Evolutionary conservation across 2,888 invertebrate species (phyloP), one percentile per base, ranked within the genome.

Genomic region (Furcula furcula): DNA sequence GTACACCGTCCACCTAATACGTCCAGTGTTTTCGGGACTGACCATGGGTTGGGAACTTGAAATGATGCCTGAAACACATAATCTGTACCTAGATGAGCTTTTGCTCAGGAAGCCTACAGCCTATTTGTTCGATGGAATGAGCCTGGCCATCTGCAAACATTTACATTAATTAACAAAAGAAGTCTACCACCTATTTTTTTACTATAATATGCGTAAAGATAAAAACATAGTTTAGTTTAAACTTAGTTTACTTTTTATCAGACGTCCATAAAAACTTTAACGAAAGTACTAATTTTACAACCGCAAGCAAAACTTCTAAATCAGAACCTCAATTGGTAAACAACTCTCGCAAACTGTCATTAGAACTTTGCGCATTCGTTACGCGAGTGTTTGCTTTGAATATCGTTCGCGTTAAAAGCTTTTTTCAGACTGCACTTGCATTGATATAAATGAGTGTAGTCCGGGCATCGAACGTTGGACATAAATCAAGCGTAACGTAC

Each of bases 371-470:
- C 53, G 58, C 62, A 64, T 68, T 70, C 52, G 70, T 69, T 68
- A 62, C 43, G 46, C 51, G 48, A 51, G 50, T 59, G 62, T 65
- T 62, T 52, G 47, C 58, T 65, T 63, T 68, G 65, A 73, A 74
- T 75, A 75, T 42, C 69, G 61, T 65, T 74, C 64, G 44, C 68
- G 71, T 66, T 81, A 80, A 84, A 83, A 81, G 81, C 71, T 80
- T 85, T 85, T 84, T 82, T 76, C 72, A 52, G 55, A 62, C 55
- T 57, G 56, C 40, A 33, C 57, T 56, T 65, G 62, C 72, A 86
- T 86, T 84, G 84, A 86, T 80, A 87, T 74, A 82, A 86, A 87
- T 78, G 82, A 72, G 59, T 56, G 53, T 59, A 57, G 80, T 69
- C 74, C 57, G 49, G 41, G 57, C 44, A 71, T 79, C 67, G 78